These are phyloP conservation scores for Lasioglossum pauxillum DNA, from an alignment of 2,888 invertebrate species.

Conservation along the genomic window DNA sequence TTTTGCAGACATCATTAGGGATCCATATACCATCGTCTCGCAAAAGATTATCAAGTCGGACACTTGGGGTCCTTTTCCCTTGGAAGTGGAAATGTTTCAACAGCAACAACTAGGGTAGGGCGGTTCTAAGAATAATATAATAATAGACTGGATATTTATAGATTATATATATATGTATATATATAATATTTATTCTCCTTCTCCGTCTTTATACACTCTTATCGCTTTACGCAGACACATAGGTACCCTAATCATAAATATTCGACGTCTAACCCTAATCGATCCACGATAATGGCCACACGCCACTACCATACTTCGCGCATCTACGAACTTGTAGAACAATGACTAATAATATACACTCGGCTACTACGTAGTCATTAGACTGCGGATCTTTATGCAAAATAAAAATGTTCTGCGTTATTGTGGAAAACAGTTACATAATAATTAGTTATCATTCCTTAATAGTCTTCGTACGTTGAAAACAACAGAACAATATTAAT, in stretches of 20 bases:
- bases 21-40: no score
- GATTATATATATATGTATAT: conserved; percentile 36
- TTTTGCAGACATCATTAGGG: no score
- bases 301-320: neutral
- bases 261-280: conserved; percentile 28
- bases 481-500: no score
- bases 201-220: neutral
- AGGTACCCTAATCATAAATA: conserved; percentile 42
- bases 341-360: conserved; percentile 48
- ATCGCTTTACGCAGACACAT: conserved; percentile 44
- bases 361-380: no score
- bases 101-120: neutral
- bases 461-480: no score
- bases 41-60: no score
- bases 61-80: no score
- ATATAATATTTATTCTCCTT: conserved; percentile 46
- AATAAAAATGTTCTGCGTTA: no score
- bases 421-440: no score
- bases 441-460: no score
- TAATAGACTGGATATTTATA: neutral
- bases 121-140: neutral
- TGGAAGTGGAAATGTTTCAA: neutral
- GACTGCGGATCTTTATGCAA: no score
- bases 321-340: conserved; percentile 26
- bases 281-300: neutral